Base-by-base conservation (phyloP, 2,113 vertebrate genomes). In the Aix galericulata region DNA sequence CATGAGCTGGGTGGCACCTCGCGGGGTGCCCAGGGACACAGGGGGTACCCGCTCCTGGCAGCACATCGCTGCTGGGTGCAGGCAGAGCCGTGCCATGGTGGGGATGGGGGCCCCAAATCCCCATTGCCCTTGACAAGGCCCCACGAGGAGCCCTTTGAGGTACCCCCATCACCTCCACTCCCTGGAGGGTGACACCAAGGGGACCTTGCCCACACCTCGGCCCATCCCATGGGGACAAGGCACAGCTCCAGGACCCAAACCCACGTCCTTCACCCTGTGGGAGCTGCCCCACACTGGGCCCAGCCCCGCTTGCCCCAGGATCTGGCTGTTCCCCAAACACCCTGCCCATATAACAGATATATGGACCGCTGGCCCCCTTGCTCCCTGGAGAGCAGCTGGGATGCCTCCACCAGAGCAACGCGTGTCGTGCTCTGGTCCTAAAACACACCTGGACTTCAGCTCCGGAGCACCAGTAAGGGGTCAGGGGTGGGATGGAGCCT, bases 61-160 rank as follows among this genome's bases (percentile, higher is more conserved):
- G 5, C 32, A 2, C 12, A 0, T 2, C 22, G 4, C 23, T 27
- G 60, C 26, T 53, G 26, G 52, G 25, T 53, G 25, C 42, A 46
- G 53, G 52, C n/a, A 44, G n/a, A 40, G 16, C 2, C 11, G 6
- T 46, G 42, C 69, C 62, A 10, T 0, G 8, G 13, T 1, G 0
- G 1, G 62, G 6, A 40, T 40, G 40, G 15, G 4, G 2, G 1
- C 32, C 25, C 84, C 2, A 0, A 48, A 42, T 17, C 5, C 62
- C 56, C 2, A 0, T 20, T 10, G 15, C 53, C 53, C 53, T 17
- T 17, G 26, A 14, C 5, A 15, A 55, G 26, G 42, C n/a, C n/a
- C 36, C 23, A 26, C 53, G 15, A 22, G 48, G 16, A 4, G 32
- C 18, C 55, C n/a, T 16, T 23, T 16, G 1, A 0, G 0, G 34